Evolutionary conservation across 2,888 invertebrate species (phyloP), one percentile per base, ranked within the genome.

Genomic region (Enchytraeus crypticus): DNA sequence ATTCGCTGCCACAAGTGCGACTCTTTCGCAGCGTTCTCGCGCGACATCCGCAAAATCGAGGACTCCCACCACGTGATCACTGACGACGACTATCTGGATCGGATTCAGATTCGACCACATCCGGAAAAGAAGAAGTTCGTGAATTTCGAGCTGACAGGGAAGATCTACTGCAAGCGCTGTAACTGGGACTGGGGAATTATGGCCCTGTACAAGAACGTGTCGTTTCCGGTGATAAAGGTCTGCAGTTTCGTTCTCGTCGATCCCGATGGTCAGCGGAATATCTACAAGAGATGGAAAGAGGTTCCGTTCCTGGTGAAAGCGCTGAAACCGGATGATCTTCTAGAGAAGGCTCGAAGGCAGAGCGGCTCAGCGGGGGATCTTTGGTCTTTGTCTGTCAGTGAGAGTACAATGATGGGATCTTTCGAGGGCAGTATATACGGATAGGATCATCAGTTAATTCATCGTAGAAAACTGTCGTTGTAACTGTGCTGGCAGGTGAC

Each of bases 1-100:
- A 60, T 76, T 27, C 65, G 69, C 18, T 76, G 76, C 60, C 53
- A 64, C 23, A 72, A 71, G 43, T 76, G 76, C 56, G 67, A 69
- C 46, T 53, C 60, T 2, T 71, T 71, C 43, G 70, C 71, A 5
- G 72, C 73, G 51, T 67, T 70, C 61, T 72, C 74, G 0, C 57
- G 59, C 5, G 72, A 74, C 53, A 63, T 76, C 23, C 68, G 71
- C 29, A 71, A 66, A 38, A 64, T 74, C 5, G 62, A 71, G 57
- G 57, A 66, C 21, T 65, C 71, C 4, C 73, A 74, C 55, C 74
- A 72, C 63, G 71, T 72, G 8, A 66, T 72, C 11, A 61, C 71
- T 5, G 68, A 69, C 46, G 62, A 66, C 29, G 64, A 64, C 2
- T 66, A 73, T 51, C 59, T 56, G 27, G 45, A 53, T 2, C 57